Evolutionary conservation across 2,888 invertebrate genomes (phyloP).

Genomic region (Pseudanteris insignis): DNA sequence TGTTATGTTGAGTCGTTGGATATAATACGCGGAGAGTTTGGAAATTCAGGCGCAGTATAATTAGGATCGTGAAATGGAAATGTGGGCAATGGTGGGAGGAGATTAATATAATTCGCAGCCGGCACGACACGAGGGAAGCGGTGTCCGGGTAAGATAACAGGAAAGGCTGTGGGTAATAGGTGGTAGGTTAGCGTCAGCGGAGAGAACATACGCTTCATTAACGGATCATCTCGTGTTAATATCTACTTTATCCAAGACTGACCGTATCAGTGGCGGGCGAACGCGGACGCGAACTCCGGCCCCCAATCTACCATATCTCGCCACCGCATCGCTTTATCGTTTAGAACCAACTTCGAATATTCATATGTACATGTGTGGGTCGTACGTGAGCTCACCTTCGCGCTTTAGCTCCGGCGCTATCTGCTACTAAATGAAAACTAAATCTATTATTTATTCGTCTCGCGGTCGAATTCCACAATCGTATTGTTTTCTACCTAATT

Average conservation of each 20-base stretch:
- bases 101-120: constrained; percentile 60
- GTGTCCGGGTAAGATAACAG: constrained; percentile 65
- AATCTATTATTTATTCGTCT: constrained; percentile 43
- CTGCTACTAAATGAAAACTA: constrained; percentile 34
- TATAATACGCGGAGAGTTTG: constrained; percentile 38
- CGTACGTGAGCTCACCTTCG: constrained; percentile 13
- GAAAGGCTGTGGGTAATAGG: constrained; percentile 65
- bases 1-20: constrained; percentile 37
- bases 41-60: constrained; percentile 42
- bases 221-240: constrained; percentile 68
- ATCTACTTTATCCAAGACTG: constrained; percentile 67
- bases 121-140: constrained; percentile 52
- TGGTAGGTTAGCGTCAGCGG: constrained; percentile 53
- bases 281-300: constrained; percentile 53
- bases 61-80: constrained; percentile 49
- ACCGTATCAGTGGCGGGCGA: constrained; percentile 66
- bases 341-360: constrained; percentile 51
- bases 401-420: constrained; percentile 36
- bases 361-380: constrained; percentile 10
- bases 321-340: constrained; percentile 57
- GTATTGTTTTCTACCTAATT: constrained; percentile 41
- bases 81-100: constrained; percentile 45
- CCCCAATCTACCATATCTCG: constrained; percentile 58
- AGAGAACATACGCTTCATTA: constrained; percentile 67
- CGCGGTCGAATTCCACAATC: constrained; percentile 43